Conservation (phyloP, 2,797 vertebrate genomes). For the Poecile montanus region DNA sequence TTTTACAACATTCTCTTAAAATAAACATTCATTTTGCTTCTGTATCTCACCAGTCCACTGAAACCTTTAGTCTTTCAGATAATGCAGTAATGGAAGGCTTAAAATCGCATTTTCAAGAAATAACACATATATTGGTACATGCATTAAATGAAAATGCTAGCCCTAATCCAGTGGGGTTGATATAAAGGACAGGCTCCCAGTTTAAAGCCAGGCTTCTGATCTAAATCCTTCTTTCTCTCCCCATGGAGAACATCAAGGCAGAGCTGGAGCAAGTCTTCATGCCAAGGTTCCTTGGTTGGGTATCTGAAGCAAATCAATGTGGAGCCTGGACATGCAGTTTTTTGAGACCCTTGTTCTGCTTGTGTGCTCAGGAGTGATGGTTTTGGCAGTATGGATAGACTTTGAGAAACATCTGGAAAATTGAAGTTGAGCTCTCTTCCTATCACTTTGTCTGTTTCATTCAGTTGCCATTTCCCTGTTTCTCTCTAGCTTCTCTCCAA, state of each 20-base stretch:
- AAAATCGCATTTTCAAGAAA: background rate
- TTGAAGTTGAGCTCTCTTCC: background rate
- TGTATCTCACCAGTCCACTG: background rate
- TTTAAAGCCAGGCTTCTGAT: background rate
- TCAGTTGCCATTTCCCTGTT: background rate
- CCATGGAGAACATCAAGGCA: background rate
- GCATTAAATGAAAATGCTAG: background rate
- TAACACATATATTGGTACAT: background rate
- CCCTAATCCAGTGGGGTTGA: background rate
- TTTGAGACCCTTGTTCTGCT: background rate
- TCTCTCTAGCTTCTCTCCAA: background rate
- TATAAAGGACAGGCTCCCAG: background rate
- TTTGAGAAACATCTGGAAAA: background rate
- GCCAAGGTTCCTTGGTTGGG: accelerated
- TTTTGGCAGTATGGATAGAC: background rate
- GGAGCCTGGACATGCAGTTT: background rate
- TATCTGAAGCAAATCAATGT: background rate
- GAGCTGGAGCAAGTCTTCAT: background rate
- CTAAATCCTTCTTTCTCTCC: background rate
- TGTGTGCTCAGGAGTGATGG: background rate
- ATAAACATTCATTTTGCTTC: background rate
- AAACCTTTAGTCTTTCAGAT: background rate
- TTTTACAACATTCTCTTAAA: background rate
- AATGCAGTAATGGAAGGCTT: background rate
- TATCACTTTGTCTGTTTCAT: background rate